Evolutionary conservation across 1,140 invertebrate species (phyloP).

Genomic region (Whitmania pigra): DNA sequence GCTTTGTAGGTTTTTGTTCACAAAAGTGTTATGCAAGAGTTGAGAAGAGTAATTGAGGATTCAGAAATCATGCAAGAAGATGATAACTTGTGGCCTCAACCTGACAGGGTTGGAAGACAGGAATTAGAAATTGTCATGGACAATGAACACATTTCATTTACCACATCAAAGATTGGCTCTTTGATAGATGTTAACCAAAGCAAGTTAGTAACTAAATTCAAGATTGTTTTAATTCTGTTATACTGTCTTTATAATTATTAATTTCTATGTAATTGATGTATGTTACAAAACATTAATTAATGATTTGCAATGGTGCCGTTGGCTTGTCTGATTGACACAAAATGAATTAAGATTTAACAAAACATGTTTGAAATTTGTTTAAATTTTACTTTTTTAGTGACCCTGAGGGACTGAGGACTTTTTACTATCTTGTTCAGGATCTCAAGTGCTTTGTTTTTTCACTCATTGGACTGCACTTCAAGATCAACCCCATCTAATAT

Average conservation of each 20-base stretch:
- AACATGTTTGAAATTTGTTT: neutral
- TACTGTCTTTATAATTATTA: too few species aligned
- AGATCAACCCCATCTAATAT: conserved; percentile 90
- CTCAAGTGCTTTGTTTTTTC: conserved; percentile 98
- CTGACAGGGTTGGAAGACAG: conserved; percentile 65
- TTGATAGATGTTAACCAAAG: conserved; percentile 95
- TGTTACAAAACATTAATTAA: too few species aligned
- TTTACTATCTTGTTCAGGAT: conserved; percentile 98
- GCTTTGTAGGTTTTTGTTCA: conserved; percentile 68
- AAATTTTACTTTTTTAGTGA: conserved; percentile 51
- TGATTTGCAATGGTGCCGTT: too few species aligned
- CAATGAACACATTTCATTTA: conserved; percentile 99
- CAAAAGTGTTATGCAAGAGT: conserved; percentile 89
- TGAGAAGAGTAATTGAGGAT: conserved; percentile 94
- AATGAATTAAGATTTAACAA: too few species aligned
- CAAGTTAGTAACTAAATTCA: conserved; percentile 37
- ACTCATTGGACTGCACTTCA: conserved; percentile 96
- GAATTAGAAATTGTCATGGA: conserved; percentile 98
- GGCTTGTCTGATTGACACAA: too few species aligned
- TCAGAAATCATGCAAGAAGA: conserved; percentile 98
- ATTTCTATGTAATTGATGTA: too few species aligned
- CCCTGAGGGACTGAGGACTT: conserved; percentile 88
- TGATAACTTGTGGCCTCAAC: conserved; percentile 71
- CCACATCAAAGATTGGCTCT: conserved; percentile 98
- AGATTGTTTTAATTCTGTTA: too few species aligned